Evolutionary conservation across 2,888 invertebrate species (phyloP).

Genomic region (Lycocerus yunnanus): DNA sequence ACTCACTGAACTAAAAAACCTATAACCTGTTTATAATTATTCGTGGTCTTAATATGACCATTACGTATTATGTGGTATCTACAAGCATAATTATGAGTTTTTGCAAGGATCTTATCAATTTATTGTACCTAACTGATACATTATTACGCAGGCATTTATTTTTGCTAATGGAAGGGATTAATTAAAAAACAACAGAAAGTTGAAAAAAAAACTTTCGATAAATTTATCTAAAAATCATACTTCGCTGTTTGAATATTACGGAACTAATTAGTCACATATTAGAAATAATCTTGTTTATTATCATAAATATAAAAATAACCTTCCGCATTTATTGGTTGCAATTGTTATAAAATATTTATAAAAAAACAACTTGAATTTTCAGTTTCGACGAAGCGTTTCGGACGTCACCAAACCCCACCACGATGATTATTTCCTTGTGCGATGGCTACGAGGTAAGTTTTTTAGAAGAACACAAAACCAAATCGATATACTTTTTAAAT

Average conservation of each 20-base stretch:
- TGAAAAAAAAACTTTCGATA: background rate
- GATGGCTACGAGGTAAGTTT: conserved; percentile 78
- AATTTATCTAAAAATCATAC: background rate
- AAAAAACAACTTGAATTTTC: conserved; percentile 54
- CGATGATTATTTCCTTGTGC: conserved; percentile 76
- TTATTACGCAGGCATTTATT: background rate
- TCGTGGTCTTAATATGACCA: background rate
- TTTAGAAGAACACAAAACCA: background rate
- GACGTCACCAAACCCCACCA: conserved; percentile 72
- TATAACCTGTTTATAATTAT: background rate
- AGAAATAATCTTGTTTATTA: background rate
- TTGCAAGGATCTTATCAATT: background rate
- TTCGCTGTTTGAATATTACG: background rate
- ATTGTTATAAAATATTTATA: background rate
- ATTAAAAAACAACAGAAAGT: background rate
- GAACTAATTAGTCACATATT: background rate
- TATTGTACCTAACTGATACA: too few relatives aligned
- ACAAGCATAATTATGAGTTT: background rate
- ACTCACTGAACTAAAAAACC: background rate
- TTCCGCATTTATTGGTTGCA: background rate
- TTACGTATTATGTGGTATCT: too few relatives aligned
- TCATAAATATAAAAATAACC: background rate
- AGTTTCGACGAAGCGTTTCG: conserved; percentile 75
- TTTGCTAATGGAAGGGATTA: background rate
- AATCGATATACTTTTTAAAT: background rate